Base-by-base conservation (phyloP, 2,113 vertebrate species). In the Smithornis capensis region DNA sequence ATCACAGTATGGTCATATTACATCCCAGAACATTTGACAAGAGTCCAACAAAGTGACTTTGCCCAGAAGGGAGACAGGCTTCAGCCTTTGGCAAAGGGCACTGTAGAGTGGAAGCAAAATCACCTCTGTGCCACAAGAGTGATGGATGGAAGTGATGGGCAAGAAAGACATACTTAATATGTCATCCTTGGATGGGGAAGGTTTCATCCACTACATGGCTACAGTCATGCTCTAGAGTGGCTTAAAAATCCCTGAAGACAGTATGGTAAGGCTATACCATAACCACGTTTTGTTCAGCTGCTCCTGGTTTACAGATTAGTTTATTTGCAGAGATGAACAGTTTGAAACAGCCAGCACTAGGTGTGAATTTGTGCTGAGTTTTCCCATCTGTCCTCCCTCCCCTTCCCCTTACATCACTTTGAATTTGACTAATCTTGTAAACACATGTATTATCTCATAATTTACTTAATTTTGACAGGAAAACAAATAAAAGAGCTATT, bases 311-410 rank as follows among this genome's bases (percentile, higher is more conserved):
- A 73, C 40, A 38, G 63, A 73, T 88, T 53, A 90, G 49, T 88
- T 94, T 90, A 73, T 92, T 45, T 85, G n/a, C 88, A 92, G 85
- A 53, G 49, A 90, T n/a, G 81, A 95, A 42, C 33, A 83, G 31
- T 76, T 83, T 79, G 44, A 95, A 62, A 91, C 70, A 94, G 82
- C 13, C 37, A 90, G 70, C 23, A 35, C 42, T 92, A 90, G 37
- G 83, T 90, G 59, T 85, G 90, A 96, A 93, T 83, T 90, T 65
- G 40, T 57, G 70, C 50, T 69, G 78, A 57, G 80, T 90, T 64
- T 92, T 50, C 23, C 94, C 78, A 86, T 92, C 92, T 96, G 90
- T 94, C 19, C 16, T 90, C 33, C 17, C 53, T 82, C 33, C 15
- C 44, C 19, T 75, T 87, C 22, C 38, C 52, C 38, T 91, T 76